Base-by-base conservation (phyloP, 2,888 invertebrate genomes). In the Molanna angustata region DNA sequence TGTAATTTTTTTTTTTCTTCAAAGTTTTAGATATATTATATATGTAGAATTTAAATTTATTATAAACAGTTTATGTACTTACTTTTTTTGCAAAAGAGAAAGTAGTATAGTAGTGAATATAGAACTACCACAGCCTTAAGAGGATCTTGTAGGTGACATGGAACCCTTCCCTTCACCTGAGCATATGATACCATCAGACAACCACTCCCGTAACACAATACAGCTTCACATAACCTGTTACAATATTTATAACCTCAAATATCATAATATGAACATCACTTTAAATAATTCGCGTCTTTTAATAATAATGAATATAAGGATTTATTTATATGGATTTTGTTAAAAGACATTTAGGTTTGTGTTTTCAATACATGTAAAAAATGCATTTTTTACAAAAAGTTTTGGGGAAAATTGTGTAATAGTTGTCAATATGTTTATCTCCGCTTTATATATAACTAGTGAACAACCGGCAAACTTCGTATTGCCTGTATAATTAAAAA, bases 91-190 rank as follows among this genome's bases (percentile, higher is more conserved):
- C 80, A 80, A 63, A 79, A 79, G 65, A 80, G 79, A 67, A 81
- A 81, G 63, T 80, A 81, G 64, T 78, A 79, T 11, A 80, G 70
- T 44, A 80, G 66, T 0, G 80, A 76, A 62, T 79, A 80, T 7
- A 80, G 78, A 45, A 82, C 64, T 3, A 78, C 70, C 37, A 80
- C 70, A 45, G 79, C 80, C 63, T 82, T 80, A 33, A 82, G 74
- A 1, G 82, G 82, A 65, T 82, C 82, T 62, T 82, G 82, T 33
- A 82, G 67, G 63, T 82, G 82, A 58, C 82, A 82, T 45, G 80
- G 67, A 3, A 82, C 81, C 60, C 79, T 52, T 35, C 49, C 49
- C 7, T 52, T 37, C 6, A 40, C 37, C 27, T 56, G 52, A 6
- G 56, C 33, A 18, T 46, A 35, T 13, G 41, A 45, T 16, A 56